phyloP scores from a whole-genome alignment of 2,113 vertebrate genomes.

The Hippocampus abdominalis region DNA sequence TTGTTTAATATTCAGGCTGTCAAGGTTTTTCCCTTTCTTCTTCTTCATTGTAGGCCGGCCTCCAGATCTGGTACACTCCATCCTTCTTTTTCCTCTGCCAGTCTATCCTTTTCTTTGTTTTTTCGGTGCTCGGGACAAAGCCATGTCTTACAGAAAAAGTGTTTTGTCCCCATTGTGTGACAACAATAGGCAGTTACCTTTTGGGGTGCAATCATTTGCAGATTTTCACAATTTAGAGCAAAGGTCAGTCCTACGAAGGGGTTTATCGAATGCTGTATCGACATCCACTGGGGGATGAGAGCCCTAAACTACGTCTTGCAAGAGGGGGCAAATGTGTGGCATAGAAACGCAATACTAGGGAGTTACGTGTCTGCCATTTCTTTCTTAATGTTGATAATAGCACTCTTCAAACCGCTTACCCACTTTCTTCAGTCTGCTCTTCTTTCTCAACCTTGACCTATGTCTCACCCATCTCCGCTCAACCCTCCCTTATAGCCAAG shows the following conservation, averaged over 20 bases:
- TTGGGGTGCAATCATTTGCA: neutral
- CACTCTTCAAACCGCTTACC: neutral
- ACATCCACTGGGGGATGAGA: neutral
- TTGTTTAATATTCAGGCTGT: no score
- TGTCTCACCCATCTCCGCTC: slow-evolving; percentile 29
- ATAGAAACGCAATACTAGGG: neutral
- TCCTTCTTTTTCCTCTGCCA: neutral
- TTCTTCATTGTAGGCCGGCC: neutral
- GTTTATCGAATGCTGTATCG: neutral
- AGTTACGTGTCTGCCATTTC: neutral
- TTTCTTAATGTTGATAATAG: slow-evolving; percentile 2
- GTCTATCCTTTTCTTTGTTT: neutral
- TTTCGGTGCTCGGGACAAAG: neutral
- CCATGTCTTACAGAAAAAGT: neutral
- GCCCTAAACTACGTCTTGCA: neutral
- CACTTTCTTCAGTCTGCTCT: slow-evolving; percentile 24
- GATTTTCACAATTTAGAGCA: neutral
- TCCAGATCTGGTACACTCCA: neutral
- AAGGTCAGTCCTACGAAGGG: neutral
- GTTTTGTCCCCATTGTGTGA: neutral
- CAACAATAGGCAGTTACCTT: neutral
- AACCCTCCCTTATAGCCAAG: slow-evolving; percentile 13
- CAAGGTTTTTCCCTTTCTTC: neutral
- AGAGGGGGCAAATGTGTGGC: neutral
- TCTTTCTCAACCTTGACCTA: slow-evolving; percentile 37